These are phyloP conservation scores for Sycobia sp. DNA, from an alignment of 1,140 invertebrate species.

Conservation along the genomic window DNA sequence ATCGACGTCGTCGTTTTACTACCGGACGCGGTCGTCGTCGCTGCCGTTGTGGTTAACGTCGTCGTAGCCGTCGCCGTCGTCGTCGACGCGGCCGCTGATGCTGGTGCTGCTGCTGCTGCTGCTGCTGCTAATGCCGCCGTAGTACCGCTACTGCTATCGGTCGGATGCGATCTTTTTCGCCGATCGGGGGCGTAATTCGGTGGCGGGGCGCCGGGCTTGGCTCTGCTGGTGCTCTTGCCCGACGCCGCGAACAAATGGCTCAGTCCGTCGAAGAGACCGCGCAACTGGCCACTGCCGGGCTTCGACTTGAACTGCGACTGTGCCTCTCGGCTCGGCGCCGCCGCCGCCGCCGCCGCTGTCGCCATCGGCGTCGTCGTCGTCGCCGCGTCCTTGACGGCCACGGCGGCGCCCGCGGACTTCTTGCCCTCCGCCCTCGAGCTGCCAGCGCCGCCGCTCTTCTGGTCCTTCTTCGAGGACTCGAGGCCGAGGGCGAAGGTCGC, in stretches of 20 bases:
- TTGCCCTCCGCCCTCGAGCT: slow-evolving; percentile 19
- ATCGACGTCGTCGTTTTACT: slow-evolving; percentile 4
- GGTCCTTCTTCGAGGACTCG: slow-evolving; percentile 40
- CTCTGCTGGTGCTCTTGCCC: slow-evolving; percentile 64
- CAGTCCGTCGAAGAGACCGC: slow-evolving; percentile 81
- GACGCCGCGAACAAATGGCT: slow-evolving; percentile 81
- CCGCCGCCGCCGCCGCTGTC: neutral
- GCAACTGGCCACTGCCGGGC: slow-evolving; percentile 69
- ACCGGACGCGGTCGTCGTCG: neutral
- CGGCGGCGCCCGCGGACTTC: neutral
- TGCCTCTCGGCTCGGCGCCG: neutral
- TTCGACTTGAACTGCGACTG: neutral
- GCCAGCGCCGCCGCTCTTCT: slow-evolving; percentile 24
- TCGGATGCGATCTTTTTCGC: slow-evolving; percentile 48
- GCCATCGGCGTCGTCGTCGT: neutral
- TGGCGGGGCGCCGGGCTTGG: slow-evolving; percentile 60
- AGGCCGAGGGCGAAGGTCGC: slow-evolving; percentile 49
- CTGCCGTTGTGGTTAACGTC: neutral
- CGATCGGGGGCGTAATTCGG: slow-evolving; percentile 63
- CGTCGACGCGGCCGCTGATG: neutral
- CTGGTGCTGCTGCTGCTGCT: slow-evolving; percentile 13
- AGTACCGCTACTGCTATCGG: neutral
- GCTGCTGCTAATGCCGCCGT: too few relatives aligned
- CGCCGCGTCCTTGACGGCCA: too few relatives aligned
- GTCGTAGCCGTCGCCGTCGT: neutral